These are phyloP conservation scores for Iselma pallidipennis DNA, from an alignment of 2,888 invertebrate genomes.

Conservation along the genomic window DNA sequence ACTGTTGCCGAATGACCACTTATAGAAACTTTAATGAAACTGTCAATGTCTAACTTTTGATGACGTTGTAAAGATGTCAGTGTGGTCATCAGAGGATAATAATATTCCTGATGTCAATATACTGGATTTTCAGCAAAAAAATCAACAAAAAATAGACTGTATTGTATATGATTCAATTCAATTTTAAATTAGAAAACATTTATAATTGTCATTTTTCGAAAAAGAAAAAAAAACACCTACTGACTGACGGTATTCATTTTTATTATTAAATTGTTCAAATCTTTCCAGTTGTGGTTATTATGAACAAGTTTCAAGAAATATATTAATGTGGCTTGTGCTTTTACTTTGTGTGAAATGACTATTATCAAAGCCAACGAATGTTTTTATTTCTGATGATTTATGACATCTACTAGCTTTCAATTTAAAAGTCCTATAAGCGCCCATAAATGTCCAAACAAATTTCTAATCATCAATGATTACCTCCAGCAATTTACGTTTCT, in stretches of 20 bases:
- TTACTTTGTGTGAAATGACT: slow-evolving; percentile 35
- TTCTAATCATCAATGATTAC: neutral
- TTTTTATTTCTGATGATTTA: slow-evolving; percentile 30
- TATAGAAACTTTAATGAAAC: slow-evolving; percentile 18
- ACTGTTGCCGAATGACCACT: neutral
- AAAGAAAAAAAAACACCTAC: neutral
- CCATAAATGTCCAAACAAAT: neutral
- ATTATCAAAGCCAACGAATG: slow-evolving; percentile 34
- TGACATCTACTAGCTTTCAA: slow-evolving; percentile 5
- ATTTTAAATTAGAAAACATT: neutral
- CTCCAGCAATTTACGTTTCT: too few species aligned
- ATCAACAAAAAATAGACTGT: neutral
- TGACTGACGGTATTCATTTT: too few species aligned
- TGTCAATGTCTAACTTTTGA: slow-evolving; percentile 23
- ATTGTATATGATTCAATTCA: neutral
- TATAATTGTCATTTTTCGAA: neutral
- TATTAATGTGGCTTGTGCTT: slow-evolving; percentile 16
- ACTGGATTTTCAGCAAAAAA: neutral
- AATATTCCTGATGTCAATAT: neutral
- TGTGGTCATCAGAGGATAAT: too few species aligned
- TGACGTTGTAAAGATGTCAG: slow-evolving; percentile 23
- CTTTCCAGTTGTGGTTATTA: neutral
- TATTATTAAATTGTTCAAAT: neutral
- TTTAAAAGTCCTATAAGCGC: neutral
- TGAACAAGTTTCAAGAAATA: neutral